Base-by-base conservation (phyloP, 2,113 vertebrate species). In the Oryzias woworae region DNA sequence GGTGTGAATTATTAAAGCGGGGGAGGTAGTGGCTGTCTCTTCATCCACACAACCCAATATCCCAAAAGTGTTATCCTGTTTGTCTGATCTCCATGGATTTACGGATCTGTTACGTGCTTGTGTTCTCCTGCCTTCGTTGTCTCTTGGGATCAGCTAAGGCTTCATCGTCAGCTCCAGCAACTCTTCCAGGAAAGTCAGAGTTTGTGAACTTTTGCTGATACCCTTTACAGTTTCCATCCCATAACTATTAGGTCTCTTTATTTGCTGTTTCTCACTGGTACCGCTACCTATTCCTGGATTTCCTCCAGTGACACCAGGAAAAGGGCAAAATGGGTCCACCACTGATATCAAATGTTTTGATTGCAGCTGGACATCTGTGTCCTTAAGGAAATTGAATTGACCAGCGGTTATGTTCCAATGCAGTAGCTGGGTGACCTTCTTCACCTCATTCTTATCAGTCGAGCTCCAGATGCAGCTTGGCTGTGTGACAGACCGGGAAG, bases 361-460 rank as follows among this genome's bases (percentile, higher is more conserved):
- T 85, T 85, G 84, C 23, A 15, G 26, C 50, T 65, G 76, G 67
- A 81, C 75, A 77, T 67, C 50, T 77, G 83, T 82, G 69, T 85
- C 80, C 85, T 88, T 82, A 79, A 85, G 77, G 84, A 90, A 85
- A 85, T 87, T 79, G 76, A 87, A 85, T 81, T 86, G 86, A 87
- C 78, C 61, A 26, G 68, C 43, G 56, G 80, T 77, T 73, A 82
- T 56, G 65, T 83, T 82, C 85, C 70, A 72, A 68, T 83, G 76
- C 75, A 73, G 81, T 59, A 65, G 71, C 78, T 68, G 42, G 23
- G 49, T 84, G 84, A 89, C 81, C 86, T 84, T 73, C 59, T 74
- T 72, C 73, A 66, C 81, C 73, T 77, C 75, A 4, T 61, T 67
- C 79, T 89, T 86, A 89, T 91, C 87, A 82, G 78, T 59, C 15